phyloP scores from a whole-genome alignment of 2,113 vertebrate species.

The Labeo catla region DNA sequence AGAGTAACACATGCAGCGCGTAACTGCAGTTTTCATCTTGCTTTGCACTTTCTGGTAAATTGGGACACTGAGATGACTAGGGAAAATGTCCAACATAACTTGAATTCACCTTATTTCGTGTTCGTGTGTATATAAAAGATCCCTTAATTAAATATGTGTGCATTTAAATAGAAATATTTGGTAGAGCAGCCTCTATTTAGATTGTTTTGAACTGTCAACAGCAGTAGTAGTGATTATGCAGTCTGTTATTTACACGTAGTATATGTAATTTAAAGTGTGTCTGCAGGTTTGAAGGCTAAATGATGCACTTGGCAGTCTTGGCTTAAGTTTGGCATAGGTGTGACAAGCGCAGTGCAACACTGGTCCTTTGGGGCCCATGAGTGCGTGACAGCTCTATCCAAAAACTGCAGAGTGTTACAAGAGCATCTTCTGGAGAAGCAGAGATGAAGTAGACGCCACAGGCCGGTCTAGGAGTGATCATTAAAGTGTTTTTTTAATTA shows the following conservation, averaged over 20 bases:
- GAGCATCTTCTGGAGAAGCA: background rate
- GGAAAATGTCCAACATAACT: too few relatives aligned
- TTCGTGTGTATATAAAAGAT: too few relatives aligned
- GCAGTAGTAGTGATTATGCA: background rate
- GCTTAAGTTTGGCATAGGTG: slow-evolving; percentile 32
- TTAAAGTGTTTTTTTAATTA: background rate
- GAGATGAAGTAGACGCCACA: background rate
- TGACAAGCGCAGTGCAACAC: slow-evolving; percentile 31
- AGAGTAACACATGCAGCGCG: background rate
- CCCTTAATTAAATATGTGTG: background rate
- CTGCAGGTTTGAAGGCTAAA: background rate
- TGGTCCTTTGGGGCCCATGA: slow-evolving; percentile 25
- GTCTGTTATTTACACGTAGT: background rate
- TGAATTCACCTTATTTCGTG: too few relatives aligned
- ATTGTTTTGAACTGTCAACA: background rate
- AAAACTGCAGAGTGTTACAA: slow-evolving; percentile 11
- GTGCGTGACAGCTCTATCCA: slow-evolving; percentile 12
- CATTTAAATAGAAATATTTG: background rate
- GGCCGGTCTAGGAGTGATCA: background rate
- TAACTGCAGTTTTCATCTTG: background rate
- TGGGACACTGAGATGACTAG: background rate
- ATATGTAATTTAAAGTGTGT: background rate
- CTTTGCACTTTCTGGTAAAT: background rate
- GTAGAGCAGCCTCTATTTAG: background rate
- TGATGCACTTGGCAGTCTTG: background rate